Base-by-base conservation (phyloP, 1,140 invertebrate genomes). In the Schlechtendalia chinensis region DNA sequence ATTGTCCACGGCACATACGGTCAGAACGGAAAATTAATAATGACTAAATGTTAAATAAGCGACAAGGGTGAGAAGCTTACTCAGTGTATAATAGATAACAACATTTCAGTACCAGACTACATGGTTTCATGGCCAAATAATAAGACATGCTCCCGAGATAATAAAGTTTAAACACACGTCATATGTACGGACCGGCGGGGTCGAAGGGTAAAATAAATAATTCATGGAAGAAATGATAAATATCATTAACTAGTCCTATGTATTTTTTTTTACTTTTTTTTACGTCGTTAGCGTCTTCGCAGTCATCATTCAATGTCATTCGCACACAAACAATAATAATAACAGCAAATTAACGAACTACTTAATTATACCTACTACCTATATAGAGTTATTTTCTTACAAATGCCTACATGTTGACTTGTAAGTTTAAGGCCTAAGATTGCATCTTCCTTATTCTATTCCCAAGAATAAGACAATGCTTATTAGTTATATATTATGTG, bases 31-130 rank as follows among this genome's bases (percentile, higher is more conserved):
- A 69, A 69, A 69, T 69, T 69, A 69, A 50, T 47, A 50, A 69
- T 22, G 14, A 69, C 45, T 47, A 47, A 24, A 6, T 5, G 14
- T n/a, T 24, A 14, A 22, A 69, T 50, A 47, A n/a, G 2, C 39
- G 14, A 67, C n/a, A n/a, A 69, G 65, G 65, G 45, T 47, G 65
- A 47, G 47, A 67, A 67, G 65, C 39, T 39, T n/a, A 67, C 32
- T 47, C 22, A 47, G 22, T n/a, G 63, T 29, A 29, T 72, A 56
- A 56, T 56, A 74, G 71, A 74, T 74, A 74, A 74, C 71, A 74
- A 74, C 17, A 56, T 74, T 74, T 29, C 29, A 16, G 29, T 32
- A 50, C 32, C 32, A 4, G 32, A 39, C 32, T 39, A 39, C 32
- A 39, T 1, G 11, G 27, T 63, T 63, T 74, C 71, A 74, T 74